Percentiles rank a stretch among this genome's conserved stretches.
Evolutionary conservation across 1,140 invertebrate genomes (phyloP).

Genomic region (Drosophila varians): DNA sequence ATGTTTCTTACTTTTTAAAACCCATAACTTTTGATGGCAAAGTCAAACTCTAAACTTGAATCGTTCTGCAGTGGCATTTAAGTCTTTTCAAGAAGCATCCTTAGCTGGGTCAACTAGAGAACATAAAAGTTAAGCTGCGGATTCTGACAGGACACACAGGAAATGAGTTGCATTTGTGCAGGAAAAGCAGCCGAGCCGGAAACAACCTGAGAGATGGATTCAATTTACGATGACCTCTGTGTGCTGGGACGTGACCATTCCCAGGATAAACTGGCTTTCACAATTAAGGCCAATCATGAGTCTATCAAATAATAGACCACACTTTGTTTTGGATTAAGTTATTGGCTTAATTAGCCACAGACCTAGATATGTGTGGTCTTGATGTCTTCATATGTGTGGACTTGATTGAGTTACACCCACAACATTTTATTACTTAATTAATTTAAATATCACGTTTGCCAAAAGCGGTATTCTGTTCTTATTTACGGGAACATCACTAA

Average conservation of each 20-base stretch:
- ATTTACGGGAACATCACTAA: slow-evolving; percentile 14
- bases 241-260: neutral
- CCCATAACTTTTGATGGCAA: too few relatives aligned
- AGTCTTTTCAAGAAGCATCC: neutral
- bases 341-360: slow-evolving; percentile 11
- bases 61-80: neutral
- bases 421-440: slow-evolving; percentile 16
- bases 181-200: slow-evolving; percentile 20
- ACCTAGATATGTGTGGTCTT: too few relatives aligned
- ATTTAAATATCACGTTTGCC: neutral
- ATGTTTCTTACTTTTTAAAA: neutral
- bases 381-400: too few relatives aligned
- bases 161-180: slow-evolving; percentile 23
- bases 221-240: neutral
- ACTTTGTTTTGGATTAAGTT: neutral
- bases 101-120: slow-evolving; percentile 6
- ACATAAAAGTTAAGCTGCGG: slow-evolving; percentile 12
- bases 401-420: slow-evolving; percentile 1
- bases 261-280: neutral
- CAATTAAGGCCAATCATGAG: slow-evolving; percentile 16
- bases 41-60: neutral
- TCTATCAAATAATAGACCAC: neutral
- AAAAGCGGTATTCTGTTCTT: too few relatives aligned
- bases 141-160: slow-evolving; percentile 7
- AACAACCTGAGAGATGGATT: slow-evolving; percentile 7